A percentile compares a stretch with the other conserved stretches of the same genome.
These are phyloP conservation scores for Phymastichus coffea DNA, from an alignment of 1,140 invertebrate species.

Conservation along the genomic window DNA sequence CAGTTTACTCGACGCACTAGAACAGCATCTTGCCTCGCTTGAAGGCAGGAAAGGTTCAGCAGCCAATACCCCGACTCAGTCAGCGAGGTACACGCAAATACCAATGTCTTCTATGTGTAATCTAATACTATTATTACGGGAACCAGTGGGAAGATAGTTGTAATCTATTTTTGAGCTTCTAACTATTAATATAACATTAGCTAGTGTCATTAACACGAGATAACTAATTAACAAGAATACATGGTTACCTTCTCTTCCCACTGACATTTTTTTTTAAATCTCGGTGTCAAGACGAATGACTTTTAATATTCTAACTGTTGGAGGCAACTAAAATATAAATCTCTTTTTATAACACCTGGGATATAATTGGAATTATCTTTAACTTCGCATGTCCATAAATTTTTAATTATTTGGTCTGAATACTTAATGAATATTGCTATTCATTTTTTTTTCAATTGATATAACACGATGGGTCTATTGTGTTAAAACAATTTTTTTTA, in stretches of 20 bases:
- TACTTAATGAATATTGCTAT: background rate
- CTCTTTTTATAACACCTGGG: background rate
- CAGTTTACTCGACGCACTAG: constrained; percentile 94
- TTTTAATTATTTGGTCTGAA: background rate
- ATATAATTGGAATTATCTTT: constrained; percentile 18
- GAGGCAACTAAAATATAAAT: background rate
- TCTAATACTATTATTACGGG: constrained; percentile 2
- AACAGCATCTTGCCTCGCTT: constrained; percentile 89
- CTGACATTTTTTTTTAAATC: background rate
- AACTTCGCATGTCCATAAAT: constrained; percentile 18
- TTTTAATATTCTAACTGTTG: constrained; percentile 13
- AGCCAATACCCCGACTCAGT: constrained; percentile 81
- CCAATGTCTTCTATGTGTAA: constrained; percentile 20
- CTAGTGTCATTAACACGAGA: background rate
- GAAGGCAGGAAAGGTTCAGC: constrained; percentile 90
- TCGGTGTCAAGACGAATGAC: constrained; percentile 21
- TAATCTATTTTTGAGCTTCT: background rate
- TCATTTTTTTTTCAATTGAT: background rate
- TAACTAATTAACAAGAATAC: background rate
- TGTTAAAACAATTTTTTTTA: background rate
- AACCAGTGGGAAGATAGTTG: constrained; percentile 9
- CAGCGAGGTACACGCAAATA: constrained; percentile 66
- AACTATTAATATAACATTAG: constrained; percentile 1
- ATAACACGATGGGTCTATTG: too few species aligned
- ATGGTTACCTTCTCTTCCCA: constrained; percentile 15